Conservation (phyloP, 2,888 invertebrate species). For the Oscheius sp. region DNA sequence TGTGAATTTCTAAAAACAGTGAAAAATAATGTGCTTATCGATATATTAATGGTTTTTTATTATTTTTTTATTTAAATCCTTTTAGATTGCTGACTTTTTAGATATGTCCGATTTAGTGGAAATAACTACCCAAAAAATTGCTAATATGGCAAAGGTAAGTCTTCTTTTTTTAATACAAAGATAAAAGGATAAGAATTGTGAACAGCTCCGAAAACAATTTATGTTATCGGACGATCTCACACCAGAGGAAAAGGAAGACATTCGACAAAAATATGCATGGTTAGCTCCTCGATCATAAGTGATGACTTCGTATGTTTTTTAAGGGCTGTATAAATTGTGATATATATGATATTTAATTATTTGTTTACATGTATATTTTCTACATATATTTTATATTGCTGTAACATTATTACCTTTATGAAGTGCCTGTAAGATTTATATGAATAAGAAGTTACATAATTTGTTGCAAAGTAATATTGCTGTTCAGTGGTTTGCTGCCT, state of each 20-base stretch:
- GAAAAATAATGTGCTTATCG: neutral
- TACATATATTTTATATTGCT: too few species aligned
- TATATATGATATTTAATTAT: too few species aligned
- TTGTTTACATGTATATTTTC: neutral
- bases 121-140: constrained; percentile 13
- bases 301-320: too few species aligned
- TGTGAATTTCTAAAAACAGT: neutral
- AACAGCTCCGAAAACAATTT: neutral
- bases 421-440: too few species aligned
- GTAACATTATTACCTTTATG: too few species aligned
- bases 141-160: constrained; percentile 3
- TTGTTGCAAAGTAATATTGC: too few species aligned
- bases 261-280: constrained; percentile 2
- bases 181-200: neutral
- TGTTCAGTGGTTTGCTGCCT: too few species aligned
- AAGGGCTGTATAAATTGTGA: too few species aligned
- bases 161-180: neutral
- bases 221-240: constrained; percentile 12
- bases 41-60: neutral
- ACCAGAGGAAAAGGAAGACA: constrained; percentile 1
- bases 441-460: too few species aligned
- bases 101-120: constrained; percentile 6
- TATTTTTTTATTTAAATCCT: neutral
- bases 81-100: neutral
- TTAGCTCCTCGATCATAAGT: too few species aligned